phyloP scores from a whole-genome alignment of 2,888 invertebrate species.

The Druceiella hillmani region DNA sequence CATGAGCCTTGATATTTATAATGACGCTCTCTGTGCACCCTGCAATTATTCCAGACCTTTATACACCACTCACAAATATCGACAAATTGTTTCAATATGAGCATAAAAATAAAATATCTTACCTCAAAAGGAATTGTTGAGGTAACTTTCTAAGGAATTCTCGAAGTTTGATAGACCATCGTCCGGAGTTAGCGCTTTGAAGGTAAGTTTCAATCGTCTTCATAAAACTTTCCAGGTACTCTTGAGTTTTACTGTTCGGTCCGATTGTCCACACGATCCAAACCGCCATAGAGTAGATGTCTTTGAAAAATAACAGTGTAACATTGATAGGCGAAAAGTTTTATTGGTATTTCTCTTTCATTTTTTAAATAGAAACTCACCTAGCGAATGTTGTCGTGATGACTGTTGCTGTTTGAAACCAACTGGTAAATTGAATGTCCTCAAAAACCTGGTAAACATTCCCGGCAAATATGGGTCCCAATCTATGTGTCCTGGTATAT shows the following conservation, averaged over 20 bases:
- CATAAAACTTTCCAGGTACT: conserved; percentile 73
- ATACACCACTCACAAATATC: too few species aligned
- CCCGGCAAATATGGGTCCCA: conserved; percentile 80
- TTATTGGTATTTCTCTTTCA: conserved; percentile 30
- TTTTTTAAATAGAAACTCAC: conserved; percentile 42
- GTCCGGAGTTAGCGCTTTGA: conserved; percentile 83
- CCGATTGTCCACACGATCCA: conserved; percentile 62
- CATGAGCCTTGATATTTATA: conserved; percentile 55
- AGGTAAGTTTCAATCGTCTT: conserved; percentile 80
- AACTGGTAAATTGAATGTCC: conserved; percentile 74
- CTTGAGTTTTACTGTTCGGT: conserved; percentile 61
- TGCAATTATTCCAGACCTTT: too few species aligned
- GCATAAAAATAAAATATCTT: conserved; percentile 9
- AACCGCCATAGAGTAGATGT: conserved; percentile 44
- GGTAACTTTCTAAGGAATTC: conserved; percentile 66
- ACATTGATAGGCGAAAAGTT: conserved; percentile 12
- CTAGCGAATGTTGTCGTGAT: conserved; percentile 50
- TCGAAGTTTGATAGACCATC: conserved; percentile 66
- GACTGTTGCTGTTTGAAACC: conserved; percentile 62
- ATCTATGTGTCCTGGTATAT: conserved; percentile 77
- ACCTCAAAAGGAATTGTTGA: conserved; percentile 58
- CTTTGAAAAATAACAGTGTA: conserved; percentile 25
- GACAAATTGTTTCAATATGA: not conserved
- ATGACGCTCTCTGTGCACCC: conserved; percentile 61
- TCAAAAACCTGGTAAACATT: conserved; percentile 67